Percentiles rank a stretch among this genome's conserved stretches.
These are phyloP conservation scores for Eupithecia centaureata DNA, from an alignment of 2,888 invertebrate species.

Conservation along the genomic window DNA sequence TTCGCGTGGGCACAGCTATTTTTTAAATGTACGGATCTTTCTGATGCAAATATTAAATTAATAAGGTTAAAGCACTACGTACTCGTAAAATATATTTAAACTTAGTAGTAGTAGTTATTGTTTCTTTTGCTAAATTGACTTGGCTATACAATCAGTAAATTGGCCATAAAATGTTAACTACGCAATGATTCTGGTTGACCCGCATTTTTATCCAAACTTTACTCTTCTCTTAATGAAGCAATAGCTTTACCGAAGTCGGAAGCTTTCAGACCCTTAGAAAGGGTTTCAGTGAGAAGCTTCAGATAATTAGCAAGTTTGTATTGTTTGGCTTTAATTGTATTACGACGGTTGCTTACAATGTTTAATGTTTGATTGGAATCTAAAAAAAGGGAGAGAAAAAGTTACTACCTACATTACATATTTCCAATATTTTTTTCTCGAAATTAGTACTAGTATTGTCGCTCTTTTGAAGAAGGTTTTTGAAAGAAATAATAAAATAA, in stretches of 20 bases:
- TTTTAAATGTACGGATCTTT: neutral
- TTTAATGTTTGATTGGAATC: slow-evolving; percentile 42
- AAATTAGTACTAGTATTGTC: too few relatives aligned
- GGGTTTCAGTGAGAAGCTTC: slow-evolving; percentile 47
- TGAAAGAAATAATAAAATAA: too few relatives aligned
- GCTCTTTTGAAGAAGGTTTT: too few relatives aligned
- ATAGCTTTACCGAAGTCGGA: slow-evolving; percentile 46
- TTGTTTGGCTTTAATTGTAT: slow-evolving; percentile 49
- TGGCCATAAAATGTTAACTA: neutral
- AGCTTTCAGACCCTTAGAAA: slow-evolving; percentile 43
- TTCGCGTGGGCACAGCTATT: too few relatives aligned
- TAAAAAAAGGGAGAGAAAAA: slow-evolving; percentile 15
- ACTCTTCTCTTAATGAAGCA: slow-evolving; percentile 54
- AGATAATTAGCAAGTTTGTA: slow-evolving; percentile 55
- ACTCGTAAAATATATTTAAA: neutral
- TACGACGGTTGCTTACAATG: slow-evolving; percentile 45
- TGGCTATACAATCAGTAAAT: neutral
- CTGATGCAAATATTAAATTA: neutral
- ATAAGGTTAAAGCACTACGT: neutral
- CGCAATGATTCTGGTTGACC: neutral
- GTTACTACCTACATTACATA: too few relatives aligned
- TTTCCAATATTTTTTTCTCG: too few relatives aligned
- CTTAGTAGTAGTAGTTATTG: neutral
- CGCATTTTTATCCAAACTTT: slow-evolving; percentile 62
- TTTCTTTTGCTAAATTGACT: neutral